Conservation (phyloP, 2,888 invertebrate species). For the Drosophila cracens region DNA sequence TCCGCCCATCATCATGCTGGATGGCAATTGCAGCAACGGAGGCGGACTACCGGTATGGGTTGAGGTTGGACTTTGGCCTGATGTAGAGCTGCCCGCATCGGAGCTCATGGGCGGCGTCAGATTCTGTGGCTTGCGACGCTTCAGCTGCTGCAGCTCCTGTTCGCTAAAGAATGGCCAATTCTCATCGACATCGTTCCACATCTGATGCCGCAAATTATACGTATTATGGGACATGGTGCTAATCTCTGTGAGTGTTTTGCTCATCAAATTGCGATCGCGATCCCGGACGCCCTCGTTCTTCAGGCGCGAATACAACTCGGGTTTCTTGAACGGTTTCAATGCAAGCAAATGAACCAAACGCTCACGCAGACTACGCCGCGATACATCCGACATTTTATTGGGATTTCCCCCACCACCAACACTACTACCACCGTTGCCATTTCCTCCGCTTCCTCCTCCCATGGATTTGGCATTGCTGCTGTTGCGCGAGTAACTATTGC, state of each 20-base stretch:
- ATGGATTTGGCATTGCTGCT: conserved; percentile 55
- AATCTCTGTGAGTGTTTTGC: conserved; percentile 92
- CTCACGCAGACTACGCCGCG: conserved; percentile 89
- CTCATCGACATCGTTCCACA: conserved; percentile 97
- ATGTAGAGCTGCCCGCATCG: conserved; percentile 91
- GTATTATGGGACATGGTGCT: conserved; percentile 92
- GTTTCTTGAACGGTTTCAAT: conserved; percentile 96
- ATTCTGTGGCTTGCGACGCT: conserved; percentile 96
- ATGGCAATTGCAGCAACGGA: conserved; percentile 77
- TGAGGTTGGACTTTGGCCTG: conserved; percentile 92
- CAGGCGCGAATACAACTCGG: conserved; percentile 93
- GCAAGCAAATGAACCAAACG: conserved; percentile 97
- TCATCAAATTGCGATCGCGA: conserved; percentile 91
- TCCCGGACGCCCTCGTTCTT: conserved; percentile 94
- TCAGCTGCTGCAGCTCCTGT: conserved; percentile 94
- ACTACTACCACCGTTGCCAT: conserved; percentile 25
- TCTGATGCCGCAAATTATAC: conserved; percentile 93
- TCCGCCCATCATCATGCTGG: conserved; percentile 13
- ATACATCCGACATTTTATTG: conserved; percentile 83
- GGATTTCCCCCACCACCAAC: conserved; percentile 32
- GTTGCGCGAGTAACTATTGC: conserved; percentile 52
- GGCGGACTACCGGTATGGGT: conserved; percentile 91
- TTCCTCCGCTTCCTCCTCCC: conserved; percentile 27
- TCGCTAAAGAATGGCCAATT: conserved; percentile 98
- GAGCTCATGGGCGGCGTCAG: conserved; percentile 95